Base-by-base conservation (phyloP, 2,113 vertebrate genomes). In the Leptobrachium ailaonicum region DNA sequence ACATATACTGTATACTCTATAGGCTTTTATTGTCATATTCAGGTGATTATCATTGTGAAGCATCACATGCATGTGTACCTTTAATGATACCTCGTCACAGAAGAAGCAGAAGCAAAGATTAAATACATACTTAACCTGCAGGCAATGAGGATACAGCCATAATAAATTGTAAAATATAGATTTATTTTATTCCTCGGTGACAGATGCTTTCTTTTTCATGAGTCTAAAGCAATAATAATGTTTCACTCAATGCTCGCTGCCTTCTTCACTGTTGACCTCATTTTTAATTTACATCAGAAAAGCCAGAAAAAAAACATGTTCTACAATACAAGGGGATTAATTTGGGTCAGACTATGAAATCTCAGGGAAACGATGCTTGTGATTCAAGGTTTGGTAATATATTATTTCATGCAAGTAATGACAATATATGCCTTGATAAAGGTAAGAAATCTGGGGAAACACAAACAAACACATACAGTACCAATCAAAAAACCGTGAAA, bases 51-150 rank as follows among this genome's bases (percentile, higher is more conserved):
- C 50, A 54, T 8, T 8, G 50, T 54, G 11, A 54, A 32, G 8
- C 20, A 9, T 47, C 40, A 0, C 50, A 41, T 32, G 40, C 64
- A 77, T 56, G 75, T 69, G 50, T 69, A 42, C 44, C 53, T 44
- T 40, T 77, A 77, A 77, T 77, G 66, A 77, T 20, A 54, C 56
- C 58, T 32, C 20, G 66, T 40, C 67, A 69, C 66, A 60, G 41
- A 43, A 77, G 69, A 45, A 69, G 41, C 64, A 1, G 41, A 42
- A 66, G 66, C 53, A 69, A 77, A 77, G 75, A 77, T 77, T 77
- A 77, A 77, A 77, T 58, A 69, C 53, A 70, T 41, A 60, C 54
- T 77, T 77, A 77, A 77, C 66, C 75, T 54, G 41, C 67, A 69
- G 75, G 75, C 75, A 69, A 60, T 2, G 8, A 58, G 56, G n/a